These are phyloP conservation scores for Gymnodraco acuticeps DNA, from an alignment of 2,797 vertebrate species.

Conservation along the genomic window DNA sequence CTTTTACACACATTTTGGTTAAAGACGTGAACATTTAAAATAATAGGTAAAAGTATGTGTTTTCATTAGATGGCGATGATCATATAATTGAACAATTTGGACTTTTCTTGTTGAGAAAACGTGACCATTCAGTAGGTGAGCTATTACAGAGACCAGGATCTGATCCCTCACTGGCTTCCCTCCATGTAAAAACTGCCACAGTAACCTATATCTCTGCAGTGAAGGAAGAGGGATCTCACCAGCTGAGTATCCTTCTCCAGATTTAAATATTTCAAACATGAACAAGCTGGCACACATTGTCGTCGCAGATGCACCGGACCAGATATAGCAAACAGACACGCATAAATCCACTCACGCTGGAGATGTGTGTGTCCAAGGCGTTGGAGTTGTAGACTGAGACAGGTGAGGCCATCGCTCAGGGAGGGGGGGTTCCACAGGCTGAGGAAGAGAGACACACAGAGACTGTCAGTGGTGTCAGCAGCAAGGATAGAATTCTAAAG, in stretches of 20 bases:
- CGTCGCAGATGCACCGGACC: neutral
- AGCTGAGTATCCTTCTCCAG: no score
- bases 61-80: no score
- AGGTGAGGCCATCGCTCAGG: slow-evolving; percentile 83
- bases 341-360: slow-evolving; percentile 75
- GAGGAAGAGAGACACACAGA: slow-evolving; percentile 20
- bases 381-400: slow-evolving; percentile 81
- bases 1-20: no score
- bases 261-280: neutral
- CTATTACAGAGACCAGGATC: neutral
- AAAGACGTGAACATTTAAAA: no score
- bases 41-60: no score
- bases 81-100: no score
- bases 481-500: neutral
- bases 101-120: no score
- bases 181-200: neutral
- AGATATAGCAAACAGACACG: neutral
- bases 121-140: neutral
- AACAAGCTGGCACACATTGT: neutral
- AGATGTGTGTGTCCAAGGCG: slow-evolving; percentile 75
- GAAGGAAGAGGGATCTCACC: no score
- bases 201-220: neutral
- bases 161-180: neutral
- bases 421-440: slow-evolving; percentile 77
- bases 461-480: slow-evolving; percentile 1